Evolutionary conservation across 2,888 invertebrate species (phyloP).

Genomic region (Drosophila formosana): DNA sequence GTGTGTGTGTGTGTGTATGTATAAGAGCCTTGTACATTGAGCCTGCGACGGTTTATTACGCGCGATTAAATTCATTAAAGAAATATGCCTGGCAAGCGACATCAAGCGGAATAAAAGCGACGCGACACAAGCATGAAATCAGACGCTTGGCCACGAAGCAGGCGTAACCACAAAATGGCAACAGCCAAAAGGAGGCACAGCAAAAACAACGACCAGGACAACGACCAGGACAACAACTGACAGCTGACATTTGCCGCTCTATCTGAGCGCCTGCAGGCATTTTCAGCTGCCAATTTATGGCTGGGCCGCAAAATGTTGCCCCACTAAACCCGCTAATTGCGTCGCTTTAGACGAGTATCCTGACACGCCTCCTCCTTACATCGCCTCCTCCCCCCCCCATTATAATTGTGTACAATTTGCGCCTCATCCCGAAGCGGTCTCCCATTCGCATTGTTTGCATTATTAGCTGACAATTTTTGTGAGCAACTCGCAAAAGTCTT

Average conservation of each 20-base stretch:
- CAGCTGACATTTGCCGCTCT: constrained; percentile 71
- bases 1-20: constrained; percentile 10
- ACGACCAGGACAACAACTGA: constrained; percentile 48
- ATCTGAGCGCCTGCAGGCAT: constrained; percentile 68
- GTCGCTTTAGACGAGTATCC: constrained; percentile 66
- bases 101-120: constrained; percentile 55
- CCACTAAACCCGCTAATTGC: constrained; percentile 83
- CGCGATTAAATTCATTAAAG: constrained; percentile 83
- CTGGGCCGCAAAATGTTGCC: constrained; percentile 42
- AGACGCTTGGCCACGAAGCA: constrained; percentile 30
- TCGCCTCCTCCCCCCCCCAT: background rate
- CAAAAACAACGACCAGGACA: constrained; percentile 17
- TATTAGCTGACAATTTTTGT: constrained; percentile 74
- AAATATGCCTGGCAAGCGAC: constrained; percentile 60
- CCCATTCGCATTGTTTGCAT: constrained; percentile 62
- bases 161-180: constrained; percentile 53
- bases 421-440: constrained; percentile 46
- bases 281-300: constrained; percentile 62
- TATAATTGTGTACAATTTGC: constrained; percentile 66
- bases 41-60: constrained; percentile 75
- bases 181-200: constrained; percentile 30
- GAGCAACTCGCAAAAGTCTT: constrained; percentile 22
- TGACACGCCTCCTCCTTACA: background rate
- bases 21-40: constrained; percentile 55
- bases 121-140: constrained; percentile 31